Evolutionary conservation across 1,140 invertebrate species (phyloP), one percentile per base, ranked within the genome.

Genomic region (Euwallacea fornicatus): DNA sequence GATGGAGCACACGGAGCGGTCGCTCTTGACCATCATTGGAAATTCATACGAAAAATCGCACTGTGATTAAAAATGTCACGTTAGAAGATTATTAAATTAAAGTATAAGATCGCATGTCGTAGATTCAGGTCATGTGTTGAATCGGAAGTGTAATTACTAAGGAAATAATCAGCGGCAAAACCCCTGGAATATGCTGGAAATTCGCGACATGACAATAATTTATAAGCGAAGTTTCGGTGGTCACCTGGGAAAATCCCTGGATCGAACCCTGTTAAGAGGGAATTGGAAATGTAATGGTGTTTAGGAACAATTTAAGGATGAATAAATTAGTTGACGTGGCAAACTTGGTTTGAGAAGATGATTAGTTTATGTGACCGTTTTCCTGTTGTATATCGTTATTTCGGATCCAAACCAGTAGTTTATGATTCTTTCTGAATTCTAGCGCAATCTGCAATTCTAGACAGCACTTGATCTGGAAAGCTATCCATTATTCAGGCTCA

Each of bases 201-300:
- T 9, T 56, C 54, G 16, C 54, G 54, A 16, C 54, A 56, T 56
- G 54, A 56, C 54, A 56, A 56, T 56, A 56, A 56, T 56, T 56
- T 56, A 56, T n/a, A 56, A 50, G 54, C 21, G 21, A 33, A 33
- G 4, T 33, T 33, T 33, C 4, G 21, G 21, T 33, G 21, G 21
- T 33, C 21, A 33, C 21, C 21, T 33, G 21, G 21, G 21, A 33
- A 33, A 33, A 33, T 11, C 46, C 55, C 10, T 10, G 55, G 55
- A 58, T 58, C 21, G 55, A 58, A 6, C 55, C 21, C 21, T 58
- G 55, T 58, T 58, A 58, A 58, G 21, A 58, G 55, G 21, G 55
- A 58, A 58, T 58, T 58, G 21, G 13, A 33, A 58, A 33, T 33
- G 21, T 58, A 58, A 58, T 58, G 55, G 55, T 16, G 21, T 58